phyloP scores from a whole-genome alignment of 2,888 invertebrate species.

The Acronicta aceris region DNA sequence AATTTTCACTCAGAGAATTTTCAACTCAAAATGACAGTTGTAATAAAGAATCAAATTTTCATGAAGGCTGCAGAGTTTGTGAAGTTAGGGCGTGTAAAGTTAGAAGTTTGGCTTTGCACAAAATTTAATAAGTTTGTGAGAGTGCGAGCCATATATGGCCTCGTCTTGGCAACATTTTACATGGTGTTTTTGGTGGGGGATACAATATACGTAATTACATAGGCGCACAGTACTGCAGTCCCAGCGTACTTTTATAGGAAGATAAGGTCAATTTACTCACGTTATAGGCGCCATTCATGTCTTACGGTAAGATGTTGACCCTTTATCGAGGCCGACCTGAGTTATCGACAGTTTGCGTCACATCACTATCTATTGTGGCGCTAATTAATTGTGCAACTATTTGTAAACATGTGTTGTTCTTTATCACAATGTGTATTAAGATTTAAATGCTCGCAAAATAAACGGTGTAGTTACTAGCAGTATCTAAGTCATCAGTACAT shows the following conservation, averaged over 20 bases:
- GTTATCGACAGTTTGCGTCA: slow-evolving; percentile 52
- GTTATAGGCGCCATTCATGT: slow-evolving; percentile 31
- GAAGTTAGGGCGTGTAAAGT: too few species aligned
- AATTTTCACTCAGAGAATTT: too few species aligned
- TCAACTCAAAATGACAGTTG: too few species aligned
- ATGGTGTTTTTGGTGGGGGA: too few species aligned
- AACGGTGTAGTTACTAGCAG: slow-evolving; percentile 25
- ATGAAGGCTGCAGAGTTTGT: too few species aligned
- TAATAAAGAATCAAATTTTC: too few species aligned
- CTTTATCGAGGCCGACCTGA: slow-evolving; percentile 35
- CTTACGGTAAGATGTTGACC: slow-evolving; percentile 42
- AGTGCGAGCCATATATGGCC: too few species aligned
- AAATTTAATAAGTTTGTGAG: too few species aligned
- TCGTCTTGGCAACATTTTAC: too few species aligned
- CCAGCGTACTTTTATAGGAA: not conserved
- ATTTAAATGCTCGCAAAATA: slow-evolving; percentile 24
- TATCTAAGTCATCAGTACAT: slow-evolving; percentile 22
- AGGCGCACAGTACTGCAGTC: too few species aligned
- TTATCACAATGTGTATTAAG: slow-evolving; percentile 39
- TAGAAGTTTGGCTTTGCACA: too few species aligned
- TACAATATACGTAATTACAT: too few species aligned
- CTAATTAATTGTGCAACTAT: slow-evolving; percentile 48
- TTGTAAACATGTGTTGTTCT: slow-evolving; percentile 48
- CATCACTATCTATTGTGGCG: slow-evolving; percentile 35
- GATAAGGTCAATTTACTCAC: not conserved